A percentile compares a stretch with the other conserved stretches of the same genome.
These are phyloP conservation scores for Synanthedon vespiformis DNA, from an alignment of 2,888 invertebrate species.

Conservation along the genomic window DNA sequence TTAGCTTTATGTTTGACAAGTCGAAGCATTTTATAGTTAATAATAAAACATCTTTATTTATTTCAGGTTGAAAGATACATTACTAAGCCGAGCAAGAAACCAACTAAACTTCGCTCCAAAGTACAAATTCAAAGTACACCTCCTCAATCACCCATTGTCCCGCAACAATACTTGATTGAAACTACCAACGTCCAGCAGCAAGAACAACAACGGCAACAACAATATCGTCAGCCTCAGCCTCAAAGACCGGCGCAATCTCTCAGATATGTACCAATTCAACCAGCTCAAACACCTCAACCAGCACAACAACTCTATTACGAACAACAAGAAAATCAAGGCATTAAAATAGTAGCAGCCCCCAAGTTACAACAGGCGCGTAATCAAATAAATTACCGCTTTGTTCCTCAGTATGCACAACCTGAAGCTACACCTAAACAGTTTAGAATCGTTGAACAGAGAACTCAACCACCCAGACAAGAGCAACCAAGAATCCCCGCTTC, in stretches of 20 bases:
- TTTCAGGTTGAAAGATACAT: constrained; percentile 57
- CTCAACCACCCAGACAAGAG: constrained; percentile 39
- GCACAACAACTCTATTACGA: constrained; percentile 40
- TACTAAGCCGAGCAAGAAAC: constrained; percentile 52
- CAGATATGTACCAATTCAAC: constrained; percentile 37
- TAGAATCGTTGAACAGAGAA: constrained; percentile 46
- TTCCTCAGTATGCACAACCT: constrained; percentile 46
- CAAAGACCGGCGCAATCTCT: constrained; percentile 40
- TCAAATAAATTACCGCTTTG: constrained; percentile 36
- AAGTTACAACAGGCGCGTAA: constrained; percentile 38
- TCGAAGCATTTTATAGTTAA: too few relatives aligned
- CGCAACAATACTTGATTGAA: constrained; percentile 63
- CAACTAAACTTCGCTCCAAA: constrained; percentile 50
- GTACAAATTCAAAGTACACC: constrained; percentile 30
- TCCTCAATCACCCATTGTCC: constrained; percentile 40
- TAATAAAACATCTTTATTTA: not conserved
- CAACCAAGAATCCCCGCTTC: constrained; percentile 32
- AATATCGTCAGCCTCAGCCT: constrained; percentile 22
- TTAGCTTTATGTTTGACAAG: too few relatives aligned
- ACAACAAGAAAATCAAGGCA: constrained; percentile 49
- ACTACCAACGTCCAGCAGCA: constrained; percentile 59
- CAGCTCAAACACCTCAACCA: constrained; percentile 20
- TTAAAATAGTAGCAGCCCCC: constrained; percentile 59
- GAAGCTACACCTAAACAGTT: constrained; percentile 55
- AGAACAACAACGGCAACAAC: constrained; percentile 18